phyloP scores from a whole-genome alignment of 2,113 vertebrate genomes.

The Monopterus albus region DNA sequence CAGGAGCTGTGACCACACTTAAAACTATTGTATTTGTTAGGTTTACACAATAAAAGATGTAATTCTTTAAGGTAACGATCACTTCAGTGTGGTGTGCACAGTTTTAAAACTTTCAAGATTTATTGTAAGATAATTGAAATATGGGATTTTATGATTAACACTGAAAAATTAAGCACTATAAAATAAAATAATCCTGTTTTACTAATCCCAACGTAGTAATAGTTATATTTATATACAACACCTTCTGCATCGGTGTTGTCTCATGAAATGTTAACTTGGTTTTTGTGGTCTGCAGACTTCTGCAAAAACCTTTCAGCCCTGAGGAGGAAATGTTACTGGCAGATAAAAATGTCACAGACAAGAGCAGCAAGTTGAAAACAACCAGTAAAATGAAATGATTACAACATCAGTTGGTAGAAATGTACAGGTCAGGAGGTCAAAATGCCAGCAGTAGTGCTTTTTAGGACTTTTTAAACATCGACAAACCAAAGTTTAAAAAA shows the following conservation, averaged over 20 bases:
- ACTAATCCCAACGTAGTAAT: too few relatives aligned
- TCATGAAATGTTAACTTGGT: not conserved
- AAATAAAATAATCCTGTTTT: too few relatives aligned
- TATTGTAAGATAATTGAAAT: too few relatives aligned
- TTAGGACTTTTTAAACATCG: not conserved
- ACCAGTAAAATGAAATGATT: not conserved
- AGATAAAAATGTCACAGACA: not conserved
- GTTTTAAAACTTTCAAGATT: too few relatives aligned
- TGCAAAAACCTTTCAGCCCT: not conserved
- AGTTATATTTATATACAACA: too few relatives aligned
- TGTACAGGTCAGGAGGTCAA: not conserved
- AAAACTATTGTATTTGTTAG: not conserved
- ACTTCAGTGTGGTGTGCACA: not conserved
- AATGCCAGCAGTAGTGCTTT: not conserved
- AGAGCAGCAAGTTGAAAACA: not conserved
- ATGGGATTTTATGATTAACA: too few relatives aligned
- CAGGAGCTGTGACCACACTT: not conserved
- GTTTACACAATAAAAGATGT: not conserved
- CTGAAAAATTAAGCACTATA: too few relatives aligned
- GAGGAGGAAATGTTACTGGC: not conserved
- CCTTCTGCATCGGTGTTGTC: constrained; percentile 8
- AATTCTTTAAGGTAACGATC: not conserved
- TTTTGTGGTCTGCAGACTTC: not conserved
- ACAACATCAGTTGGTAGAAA: not conserved
- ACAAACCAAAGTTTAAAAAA: not conserved